Base-by-base conservation (phyloP, 2,888 invertebrate genomes). In the Amphipoea oculea region DNA sequence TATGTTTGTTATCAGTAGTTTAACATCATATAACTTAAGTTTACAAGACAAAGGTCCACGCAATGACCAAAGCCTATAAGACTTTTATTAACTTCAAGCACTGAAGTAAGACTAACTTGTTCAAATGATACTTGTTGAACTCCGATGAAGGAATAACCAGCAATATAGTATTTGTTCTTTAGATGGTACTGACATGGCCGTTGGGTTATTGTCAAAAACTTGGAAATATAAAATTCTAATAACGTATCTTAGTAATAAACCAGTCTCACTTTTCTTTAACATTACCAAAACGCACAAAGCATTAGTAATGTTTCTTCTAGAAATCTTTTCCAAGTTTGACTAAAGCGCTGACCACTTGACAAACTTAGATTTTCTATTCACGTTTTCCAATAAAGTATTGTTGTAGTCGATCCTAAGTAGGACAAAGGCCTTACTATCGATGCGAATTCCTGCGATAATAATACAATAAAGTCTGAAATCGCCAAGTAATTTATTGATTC, bases 311-410 rank as follows among this genome's bases (percentile, higher is more conserved):
- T 4, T 40, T 48, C n/a, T 65, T 42, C 23, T 29, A 68, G 48
- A 76, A 85, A 48, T 69, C 36, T 75, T 76, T 77, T 42, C 66
- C 40, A 67, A 17, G 62, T 42, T 84, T 36, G 2, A 62, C 54
- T n/a, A 36, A 51, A 73, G 2, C 29, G 14, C 68, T 74, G 63
- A 63, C n/a, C 62, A 70, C 23, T 73, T 45, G 63, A 67, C 17
- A 62, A 74, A 60, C 73, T 82, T 73, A 86, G 82, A 73, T 82
- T 84, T 86, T 84, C 83, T 78, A 73, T 67, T 71, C 83, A 84
- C 83, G 83, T 84, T 82, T 54, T 86, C 29, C 78, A 62, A 84
- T 86, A 84, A 84, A 73, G 70, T 84, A 84, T 86, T 73, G 82
- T 85, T 73, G 83, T 69, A 36, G 57, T 77, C 73, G 66, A 60